Evolutionary conservation across 2,888 invertebrate genomes (phyloP).

Genomic region (Mesochorus sp.): DNA sequence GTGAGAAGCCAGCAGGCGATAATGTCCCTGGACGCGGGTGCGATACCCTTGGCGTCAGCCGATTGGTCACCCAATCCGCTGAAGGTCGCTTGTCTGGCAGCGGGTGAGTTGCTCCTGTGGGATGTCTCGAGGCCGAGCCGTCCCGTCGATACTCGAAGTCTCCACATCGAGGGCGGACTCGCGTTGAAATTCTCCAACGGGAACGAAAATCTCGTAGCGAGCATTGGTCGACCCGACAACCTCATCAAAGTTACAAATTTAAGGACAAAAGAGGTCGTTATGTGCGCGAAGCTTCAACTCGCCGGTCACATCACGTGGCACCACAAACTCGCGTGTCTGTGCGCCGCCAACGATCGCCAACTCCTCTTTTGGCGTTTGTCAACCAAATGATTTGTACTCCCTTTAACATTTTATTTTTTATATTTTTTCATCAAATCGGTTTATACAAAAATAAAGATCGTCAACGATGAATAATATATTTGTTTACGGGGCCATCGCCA

Average conservation of each 20-base stretch:
- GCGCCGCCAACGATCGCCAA: conserved; percentile 85
- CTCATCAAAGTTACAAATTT: conserved; percentile 86
- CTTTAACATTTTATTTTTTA: conserved; percentile 9
- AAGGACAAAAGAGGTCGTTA: conserved; percentile 84
- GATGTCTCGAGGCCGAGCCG: conserved; percentile 87
- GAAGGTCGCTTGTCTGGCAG: conserved; percentile 86
- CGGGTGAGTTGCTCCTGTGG: conserved; percentile 87
- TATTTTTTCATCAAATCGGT: too few relatives aligned
- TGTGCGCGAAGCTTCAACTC: conserved; percentile 84
- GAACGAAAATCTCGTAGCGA: conserved; percentile 86
- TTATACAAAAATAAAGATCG: conserved; percentile 24
- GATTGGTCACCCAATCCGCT: conserved; percentile 88
- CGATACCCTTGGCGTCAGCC: conserved; percentile 86
- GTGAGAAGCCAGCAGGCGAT: conserved; percentile 86
- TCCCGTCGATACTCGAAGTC: conserved; percentile 84
- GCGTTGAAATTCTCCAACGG: conserved; percentile 85
- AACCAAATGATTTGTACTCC: too few relatives aligned
- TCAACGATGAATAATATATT: neutral
- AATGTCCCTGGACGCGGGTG: conserved; percentile 86
- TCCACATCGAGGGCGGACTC: conserved; percentile 86
- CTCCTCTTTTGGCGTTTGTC: conserved; percentile 86
- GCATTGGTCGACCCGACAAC: conserved; percentile 86
- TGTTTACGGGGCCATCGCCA: conserved; percentile 55
- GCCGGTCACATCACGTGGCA: conserved; percentile 87
- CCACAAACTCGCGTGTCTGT: conserved; percentile 85